These are phyloP conservation scores for Portevinia maculata DNA, from an alignment of 2,888 invertebrate species.

Conservation along the genomic window DNA sequence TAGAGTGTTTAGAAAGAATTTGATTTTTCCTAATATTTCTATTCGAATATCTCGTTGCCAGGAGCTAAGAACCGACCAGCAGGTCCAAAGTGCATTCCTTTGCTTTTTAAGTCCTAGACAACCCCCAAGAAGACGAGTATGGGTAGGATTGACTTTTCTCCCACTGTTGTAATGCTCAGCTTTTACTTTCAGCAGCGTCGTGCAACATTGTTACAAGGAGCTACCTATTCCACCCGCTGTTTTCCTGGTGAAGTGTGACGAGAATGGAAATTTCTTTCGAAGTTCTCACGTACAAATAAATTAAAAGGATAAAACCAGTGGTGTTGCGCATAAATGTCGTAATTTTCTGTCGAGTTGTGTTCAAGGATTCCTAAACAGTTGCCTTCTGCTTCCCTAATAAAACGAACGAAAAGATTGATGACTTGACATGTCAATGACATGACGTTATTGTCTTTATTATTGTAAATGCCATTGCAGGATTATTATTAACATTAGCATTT, in stretches of 20 bases:
- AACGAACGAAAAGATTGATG: conserved; percentile 82
- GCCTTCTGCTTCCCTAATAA: conserved; percentile 80
- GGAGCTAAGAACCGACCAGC: conserved; percentile 76
- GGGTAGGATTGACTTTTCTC: background rate
- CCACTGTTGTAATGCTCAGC: conserved; percentile 24
- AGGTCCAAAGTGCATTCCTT: conserved; percentile 59
- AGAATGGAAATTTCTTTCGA: conserved; percentile 81
- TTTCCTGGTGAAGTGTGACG: conserved; percentile 80
- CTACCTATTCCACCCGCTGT: conserved; percentile 42
- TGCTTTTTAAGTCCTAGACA: background rate
- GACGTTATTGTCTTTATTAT: conserved; percentile 56
- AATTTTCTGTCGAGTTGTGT: background rate
- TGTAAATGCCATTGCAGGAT: conserved; percentile 28
- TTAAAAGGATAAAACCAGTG: conserved; percentile 44
- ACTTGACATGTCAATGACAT: conserved; percentile 83
- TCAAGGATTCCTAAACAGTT: conserved; percentile 7
- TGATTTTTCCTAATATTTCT: conserved; percentile 80
- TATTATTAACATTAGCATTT: background rate
- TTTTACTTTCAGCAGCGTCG: conserved; percentile 62
- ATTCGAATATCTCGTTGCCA: conserved; percentile 81
- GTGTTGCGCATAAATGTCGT: conserved; percentile 10
- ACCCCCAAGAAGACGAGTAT: background rate
- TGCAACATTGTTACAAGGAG: conserved; percentile 37
- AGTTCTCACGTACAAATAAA: conserved; percentile 30
- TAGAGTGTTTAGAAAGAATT: conserved; percentile 66